These are phyloP conservation scores for Hestina assimilis DNA, from an alignment of 1,140 invertebrate species.

Conservation along the genomic window DNA sequence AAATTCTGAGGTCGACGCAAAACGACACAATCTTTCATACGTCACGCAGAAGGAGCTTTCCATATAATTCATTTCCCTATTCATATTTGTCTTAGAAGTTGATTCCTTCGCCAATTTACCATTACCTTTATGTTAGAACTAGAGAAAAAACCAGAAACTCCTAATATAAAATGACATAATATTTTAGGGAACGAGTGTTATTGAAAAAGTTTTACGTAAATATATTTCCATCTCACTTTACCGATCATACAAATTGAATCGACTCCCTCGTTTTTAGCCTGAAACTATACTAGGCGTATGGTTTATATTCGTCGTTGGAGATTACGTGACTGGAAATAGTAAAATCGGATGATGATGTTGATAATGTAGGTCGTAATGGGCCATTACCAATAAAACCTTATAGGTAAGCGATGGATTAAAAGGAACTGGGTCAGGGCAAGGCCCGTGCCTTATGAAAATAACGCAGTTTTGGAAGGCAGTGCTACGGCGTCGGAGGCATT, in stretches of 20 bases:
- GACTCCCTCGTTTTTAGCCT: constrained; percentile 40
- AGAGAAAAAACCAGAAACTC: constrained; percentile 42
- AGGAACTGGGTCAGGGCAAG: constrained; percentile 70
- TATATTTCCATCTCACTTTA: constrained; percentile 48
- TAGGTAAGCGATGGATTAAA: constrained; percentile 77
- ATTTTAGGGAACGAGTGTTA: constrained; percentile 53
- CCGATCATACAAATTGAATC: constrained; percentile 58
- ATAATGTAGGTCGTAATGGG: constrained; percentile 76
- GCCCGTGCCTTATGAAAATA: constrained; percentile 65
- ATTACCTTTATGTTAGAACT: background rate
- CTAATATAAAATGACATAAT: constrained; percentile 50
- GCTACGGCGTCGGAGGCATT: constrained; percentile 20
- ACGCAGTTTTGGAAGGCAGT: constrained; percentile 41
- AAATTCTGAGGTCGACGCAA: constrained; percentile 73
- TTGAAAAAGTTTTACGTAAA: constrained; percentile 61
- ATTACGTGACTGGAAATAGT: constrained; percentile 78
- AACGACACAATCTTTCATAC: constrained; percentile 73
- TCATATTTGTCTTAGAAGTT: constrained; percentile 75
- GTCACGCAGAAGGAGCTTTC: constrained; percentile 69
- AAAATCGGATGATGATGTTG: constrained; percentile 77
- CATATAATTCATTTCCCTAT: constrained; percentile 75
- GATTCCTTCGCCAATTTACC: constrained; percentile 35
- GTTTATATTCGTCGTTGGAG: constrained; percentile 71
- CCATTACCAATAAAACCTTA: constrained; percentile 77
- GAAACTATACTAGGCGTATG: constrained; percentile 49